Evolutionary conservation across 2,888 invertebrate genomes (phyloP).

Genomic region (Drosophila merina): DNA sequence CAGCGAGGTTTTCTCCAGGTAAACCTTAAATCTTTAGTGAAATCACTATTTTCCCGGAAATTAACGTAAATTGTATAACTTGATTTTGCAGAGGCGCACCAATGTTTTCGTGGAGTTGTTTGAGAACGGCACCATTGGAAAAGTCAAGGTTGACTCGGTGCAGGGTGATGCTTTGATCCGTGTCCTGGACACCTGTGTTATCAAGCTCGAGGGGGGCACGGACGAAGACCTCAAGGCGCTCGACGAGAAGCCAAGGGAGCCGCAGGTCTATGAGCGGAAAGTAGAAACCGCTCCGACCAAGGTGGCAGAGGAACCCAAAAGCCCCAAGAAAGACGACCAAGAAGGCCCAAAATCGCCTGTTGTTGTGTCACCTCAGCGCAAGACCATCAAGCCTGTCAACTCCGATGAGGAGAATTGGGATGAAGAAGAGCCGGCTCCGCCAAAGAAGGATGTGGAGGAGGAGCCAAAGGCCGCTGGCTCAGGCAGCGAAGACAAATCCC

Average conservation of each 20-base stretch:
- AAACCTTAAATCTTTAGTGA: slow-evolving; percentile 48
- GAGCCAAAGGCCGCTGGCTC: slow-evolving; percentile 31
- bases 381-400: slow-evolving; percentile 37
- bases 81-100: slow-evolving; percentile 89
- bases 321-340: slow-evolving; percentile 64
- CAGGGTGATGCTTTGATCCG: slow-evolving; percentile 92
- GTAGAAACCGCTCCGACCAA: slow-evolving; percentile 47
- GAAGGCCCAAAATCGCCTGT: slow-evolving; percentile 61
- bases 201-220: slow-evolving; percentile 96
- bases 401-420: slow-evolving; percentile 83
- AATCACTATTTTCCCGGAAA: neutral
- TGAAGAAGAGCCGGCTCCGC: slow-evolving; percentile 22
- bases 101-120: slow-evolving; percentile 95
- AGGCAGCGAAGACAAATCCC: slow-evolving; percentile 17
- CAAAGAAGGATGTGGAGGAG: slow-evolving; percentile 47
- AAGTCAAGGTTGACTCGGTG: slow-evolving; percentile 93
- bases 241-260: slow-evolving; percentile 87
- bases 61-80: neutral
- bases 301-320: slow-evolving; percentile 67
- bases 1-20: slow-evolving; percentile 92
- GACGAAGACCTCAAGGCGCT: slow-evolving; percentile 94
- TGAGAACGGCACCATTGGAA: slow-evolving; percentile 89
- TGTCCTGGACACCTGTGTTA: slow-evolving; percentile 97
- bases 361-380: slow-evolving; percentile 71
- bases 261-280: slow-evolving; percentile 68